Evolutionary conservation across 1,140 invertebrate genomes (phyloP).

Genomic region (Sogatella furcifera): DNA sequence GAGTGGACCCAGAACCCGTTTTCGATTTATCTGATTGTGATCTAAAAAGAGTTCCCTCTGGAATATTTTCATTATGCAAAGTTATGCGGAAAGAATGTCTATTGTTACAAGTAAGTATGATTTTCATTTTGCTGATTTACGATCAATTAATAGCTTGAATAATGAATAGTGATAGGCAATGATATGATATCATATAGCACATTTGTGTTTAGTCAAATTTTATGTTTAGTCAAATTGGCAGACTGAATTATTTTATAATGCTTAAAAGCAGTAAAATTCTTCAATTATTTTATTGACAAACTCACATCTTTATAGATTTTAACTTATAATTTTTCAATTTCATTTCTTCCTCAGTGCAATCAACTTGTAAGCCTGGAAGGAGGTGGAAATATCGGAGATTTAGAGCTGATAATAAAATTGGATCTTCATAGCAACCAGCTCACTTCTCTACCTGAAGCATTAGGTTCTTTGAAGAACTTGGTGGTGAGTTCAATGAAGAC

Average conservation of each 20-base stretch:
- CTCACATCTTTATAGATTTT: too few relatives aligned
- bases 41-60: conserved; percentile 53
- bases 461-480: background rate
- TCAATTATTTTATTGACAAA: too few relatives aligned
- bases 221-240: too few relatives aligned
- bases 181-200: too few relatives aligned
- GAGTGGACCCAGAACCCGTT: conserved; percentile 59
- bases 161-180: too few relatives aligned
- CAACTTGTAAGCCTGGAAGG: background rate
- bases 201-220: too few relatives aligned
- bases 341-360: background rate
- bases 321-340: background rate
- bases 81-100: conserved; percentile 62
- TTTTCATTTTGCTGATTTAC: background rate
- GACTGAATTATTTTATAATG: too few relatives aligned
- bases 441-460: background rate
- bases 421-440: background rate
- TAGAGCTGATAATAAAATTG: background rate
- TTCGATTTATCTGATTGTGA: conserved; percentile 65
- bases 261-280: background rate
- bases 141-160: too few relatives aligned
- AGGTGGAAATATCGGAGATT: background rate
- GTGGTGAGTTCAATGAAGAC: too few relatives aligned
- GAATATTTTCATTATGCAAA: conserved; percentile 64
- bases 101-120: conserved; percentile 24